phyloP scores from a whole-genome alignment of 2,888 invertebrate genomes.

The Rotaria macrura region DNA sequence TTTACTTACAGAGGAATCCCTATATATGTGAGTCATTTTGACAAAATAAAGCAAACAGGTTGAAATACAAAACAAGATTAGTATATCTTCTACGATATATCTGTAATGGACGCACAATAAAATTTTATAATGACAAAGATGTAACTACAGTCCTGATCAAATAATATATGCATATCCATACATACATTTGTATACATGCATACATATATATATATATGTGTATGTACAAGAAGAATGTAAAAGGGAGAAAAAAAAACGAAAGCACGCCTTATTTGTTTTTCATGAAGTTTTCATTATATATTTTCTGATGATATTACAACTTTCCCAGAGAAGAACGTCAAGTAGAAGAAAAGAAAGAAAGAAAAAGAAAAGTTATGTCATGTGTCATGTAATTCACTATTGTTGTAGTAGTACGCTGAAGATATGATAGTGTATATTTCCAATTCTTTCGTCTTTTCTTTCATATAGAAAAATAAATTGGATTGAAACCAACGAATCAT shows the following conservation, averaged over 20 bases:
- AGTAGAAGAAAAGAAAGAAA: neutral
- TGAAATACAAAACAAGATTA: neutral
- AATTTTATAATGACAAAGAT: neutral
- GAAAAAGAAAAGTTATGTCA: neutral
- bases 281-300: neutral
- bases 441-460: neutral
- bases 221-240: neutral
- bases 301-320: neutral
- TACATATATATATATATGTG: neutral
- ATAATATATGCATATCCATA: neutral
- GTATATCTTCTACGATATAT: neutral
- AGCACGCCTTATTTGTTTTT: neutral
- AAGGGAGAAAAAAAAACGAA: neutral
- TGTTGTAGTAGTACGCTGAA: neutral
- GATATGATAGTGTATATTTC: neutral
- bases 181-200: neutral
- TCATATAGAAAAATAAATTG: neutral
- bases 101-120: neutral
- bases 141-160: neutral
- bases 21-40: neutral
- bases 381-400: neutral
- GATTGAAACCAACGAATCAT: neutral
- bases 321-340: neutral
- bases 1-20: neutral
- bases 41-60: neutral